Evolutionary conservation across 2,113 vertebrate species (phyloP).

Genomic region (Paedocypris sp.): DNA sequence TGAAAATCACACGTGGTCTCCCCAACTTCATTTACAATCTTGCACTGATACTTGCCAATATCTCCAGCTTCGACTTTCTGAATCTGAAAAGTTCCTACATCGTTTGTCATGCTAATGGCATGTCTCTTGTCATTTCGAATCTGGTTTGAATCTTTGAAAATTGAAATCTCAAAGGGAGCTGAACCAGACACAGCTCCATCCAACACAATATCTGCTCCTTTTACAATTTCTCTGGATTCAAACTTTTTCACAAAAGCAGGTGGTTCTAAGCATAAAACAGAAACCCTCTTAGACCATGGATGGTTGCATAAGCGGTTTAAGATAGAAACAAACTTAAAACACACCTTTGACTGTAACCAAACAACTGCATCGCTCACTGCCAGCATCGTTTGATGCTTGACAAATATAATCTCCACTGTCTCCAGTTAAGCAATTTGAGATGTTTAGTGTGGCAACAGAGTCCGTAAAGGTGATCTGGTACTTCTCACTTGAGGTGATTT

Average conservation of each 20-base stretch:
- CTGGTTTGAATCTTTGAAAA: slow-evolving; percentile 78
- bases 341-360: slow-evolving; percentile 88
- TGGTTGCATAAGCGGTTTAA: neutral
- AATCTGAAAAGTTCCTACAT: slow-evolving; percentile 74
- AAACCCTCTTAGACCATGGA: neutral
- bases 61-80: slow-evolving; percentile 77
- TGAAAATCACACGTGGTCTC: slow-evolving; percentile 72
- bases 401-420: slow-evolving; percentile 88
- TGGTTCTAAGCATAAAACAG: slow-evolving; percentile 65
- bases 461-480: slow-evolving; percentile 65
- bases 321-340: too few species aligned
- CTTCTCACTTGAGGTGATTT: slow-evolving; percentile 69
- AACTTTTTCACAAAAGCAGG: slow-evolving; percentile 82
- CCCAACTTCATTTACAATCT: slow-evolving; percentile 83
- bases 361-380: slow-evolving; percentile 80
- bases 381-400: slow-evolving; percentile 85
- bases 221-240: slow-evolving; percentile 80
- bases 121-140: slow-evolving; percentile 83
- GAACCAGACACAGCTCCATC: slow-evolving; percentile 82
- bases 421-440: slow-evolving; percentile 60
- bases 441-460: slow-evolving; percentile 63
- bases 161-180: slow-evolving; percentile 78
- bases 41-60: slow-evolving; percentile 80
- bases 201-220: slow-evolving; percentile 80
- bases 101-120: slow-evolving; percentile 73